Conservation (phyloP, 2,113 vertebrate species). For the Rhinoderma darwinii region DNA sequence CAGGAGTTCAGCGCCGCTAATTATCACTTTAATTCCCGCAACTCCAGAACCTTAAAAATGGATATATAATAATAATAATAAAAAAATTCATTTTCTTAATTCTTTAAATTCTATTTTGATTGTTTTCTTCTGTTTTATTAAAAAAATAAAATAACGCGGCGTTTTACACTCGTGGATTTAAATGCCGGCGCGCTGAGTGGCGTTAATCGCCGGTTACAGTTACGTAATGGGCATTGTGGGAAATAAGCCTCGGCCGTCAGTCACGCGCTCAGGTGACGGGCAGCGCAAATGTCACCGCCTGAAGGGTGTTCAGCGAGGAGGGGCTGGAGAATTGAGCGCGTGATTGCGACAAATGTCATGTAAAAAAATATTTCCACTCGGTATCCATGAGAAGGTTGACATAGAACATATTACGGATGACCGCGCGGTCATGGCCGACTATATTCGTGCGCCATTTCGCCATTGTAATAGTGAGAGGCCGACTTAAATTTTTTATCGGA, state of each 20-base stretch:
- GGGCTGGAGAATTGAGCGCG: neutral
- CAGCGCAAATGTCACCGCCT: neutral
- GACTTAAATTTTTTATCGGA: too few relatives aligned
- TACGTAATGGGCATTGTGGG: conserved; percentile 11
- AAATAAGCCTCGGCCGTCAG: neutral
- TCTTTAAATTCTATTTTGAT: neutral
- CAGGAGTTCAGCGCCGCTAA: conserved; percentile 45
- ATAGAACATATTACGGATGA: too few relatives aligned
- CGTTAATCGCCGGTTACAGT: conserved; percentile 32
- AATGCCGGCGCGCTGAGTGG: conserved; percentile 1
- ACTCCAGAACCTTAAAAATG: neutral
- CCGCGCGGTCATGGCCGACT: too few relatives aligned
- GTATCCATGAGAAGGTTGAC: too few relatives aligned
- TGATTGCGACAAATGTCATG: neutral
- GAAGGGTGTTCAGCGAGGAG: neutral
- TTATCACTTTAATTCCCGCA: conserved; percentile 43
- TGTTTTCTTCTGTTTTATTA: conserved; percentile 3
- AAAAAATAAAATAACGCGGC: neutral
- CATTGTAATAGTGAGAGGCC: too few relatives aligned
- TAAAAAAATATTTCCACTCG: too few relatives aligned
- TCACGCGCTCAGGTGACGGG: conserved; percentile 1
- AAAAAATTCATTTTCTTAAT: conserved; percentile 2
- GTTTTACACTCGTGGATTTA: neutral
- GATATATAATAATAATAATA: neutral
- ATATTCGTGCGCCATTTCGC: too few relatives aligned